Evolutionary conservation across 92 coral and sea anemone genomes (phyloP).

Genomic region (Parazoanthus darwini): DNA sequence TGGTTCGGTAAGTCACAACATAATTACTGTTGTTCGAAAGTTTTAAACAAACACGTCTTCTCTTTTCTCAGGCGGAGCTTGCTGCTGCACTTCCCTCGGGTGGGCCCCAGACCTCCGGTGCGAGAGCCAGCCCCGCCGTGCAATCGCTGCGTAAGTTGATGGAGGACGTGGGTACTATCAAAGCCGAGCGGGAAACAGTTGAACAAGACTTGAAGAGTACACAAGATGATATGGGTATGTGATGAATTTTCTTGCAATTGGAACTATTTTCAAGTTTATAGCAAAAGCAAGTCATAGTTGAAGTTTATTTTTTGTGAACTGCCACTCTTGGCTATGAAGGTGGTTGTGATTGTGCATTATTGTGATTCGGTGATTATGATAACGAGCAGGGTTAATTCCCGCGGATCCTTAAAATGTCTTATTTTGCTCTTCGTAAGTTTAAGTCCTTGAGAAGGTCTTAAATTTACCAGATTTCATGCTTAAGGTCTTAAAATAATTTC

Average conservation of each 20-base stretch:
- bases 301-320: not conserved
- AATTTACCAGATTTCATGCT: no score
- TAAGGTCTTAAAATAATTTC: no score
- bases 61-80: slow-evolving; percentile 67
- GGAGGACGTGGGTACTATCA: slow-evolving; percentile 85
- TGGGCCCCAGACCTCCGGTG: slow-evolving; percentile 72
- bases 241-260: not conserved
- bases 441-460: no score
- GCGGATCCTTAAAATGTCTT: no score
- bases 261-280: no score
- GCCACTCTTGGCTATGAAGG: not conserved
- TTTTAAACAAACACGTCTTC: not conserved
- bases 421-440: no score
- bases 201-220: slow-evolving; percentile 84
- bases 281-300: not conserved
- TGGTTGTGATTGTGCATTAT: not conserved
- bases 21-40: not conserved
- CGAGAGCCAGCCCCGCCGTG: slow-evolving; percentile 82
- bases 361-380: no score
- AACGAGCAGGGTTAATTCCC: no score
- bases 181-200: slow-evolving; percentile 83
- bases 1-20: no score
- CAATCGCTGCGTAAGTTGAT: slow-evolving; percentile 81
- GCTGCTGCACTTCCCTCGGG: slow-evolving; percentile 85
- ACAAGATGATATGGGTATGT: slow-evolving; percentile 95